Evolutionary conservation across 1,140 invertebrate genomes (phyloP), one percentile per base, ranked within the genome.

Genomic region (Odontomachus brunneus): DNA sequence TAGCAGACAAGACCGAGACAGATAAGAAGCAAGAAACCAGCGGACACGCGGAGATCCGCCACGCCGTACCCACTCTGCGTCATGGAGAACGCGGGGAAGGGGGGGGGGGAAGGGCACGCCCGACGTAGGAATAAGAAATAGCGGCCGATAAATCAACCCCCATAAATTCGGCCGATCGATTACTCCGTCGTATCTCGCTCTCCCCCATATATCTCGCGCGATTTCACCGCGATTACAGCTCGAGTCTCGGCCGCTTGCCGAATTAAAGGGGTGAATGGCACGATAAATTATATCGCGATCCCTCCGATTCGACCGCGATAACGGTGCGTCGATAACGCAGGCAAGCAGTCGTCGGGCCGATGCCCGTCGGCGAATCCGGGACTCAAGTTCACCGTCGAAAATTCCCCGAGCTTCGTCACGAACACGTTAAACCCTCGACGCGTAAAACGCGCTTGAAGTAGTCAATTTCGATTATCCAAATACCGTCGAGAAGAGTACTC

Each of bases 181-280:
- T 66, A 53, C 15, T 76, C 33, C 22, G 69, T 26, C 26, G 26
- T 63, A 24, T 38, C 24, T 55, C 24, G 24, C 59, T 29, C 38
- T n/a, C 24, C 9, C 38, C 22, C 24, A 26, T 57, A 33, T 60
- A n/a, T 76, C 44, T 51, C 19, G 26, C 82, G 11, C 33, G 33
- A 19, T 65, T 60, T 67, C 44, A 44, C 24, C 60, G 22, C 73
- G 15, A 84, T 86, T 72, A 26, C 38, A 11, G 9, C 57, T 7
- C 29, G 33, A 12, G 19, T 63, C 57, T 29, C 73, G 9, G 26
- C 12, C 15, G 48, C 71, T 44, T 57, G 84, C 72, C 15, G 76
- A 78, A 86, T 87, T 78, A 78, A 87, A 86, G 29, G 72, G 66
- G 73, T 86, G 76, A 60, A 76, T 49, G 78, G 59, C 74, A 83